These are phyloP conservation scores for Callipepla squamata DNA, from an alignment of 2,113 vertebrate species.

Conservation along the genomic window DNA sequence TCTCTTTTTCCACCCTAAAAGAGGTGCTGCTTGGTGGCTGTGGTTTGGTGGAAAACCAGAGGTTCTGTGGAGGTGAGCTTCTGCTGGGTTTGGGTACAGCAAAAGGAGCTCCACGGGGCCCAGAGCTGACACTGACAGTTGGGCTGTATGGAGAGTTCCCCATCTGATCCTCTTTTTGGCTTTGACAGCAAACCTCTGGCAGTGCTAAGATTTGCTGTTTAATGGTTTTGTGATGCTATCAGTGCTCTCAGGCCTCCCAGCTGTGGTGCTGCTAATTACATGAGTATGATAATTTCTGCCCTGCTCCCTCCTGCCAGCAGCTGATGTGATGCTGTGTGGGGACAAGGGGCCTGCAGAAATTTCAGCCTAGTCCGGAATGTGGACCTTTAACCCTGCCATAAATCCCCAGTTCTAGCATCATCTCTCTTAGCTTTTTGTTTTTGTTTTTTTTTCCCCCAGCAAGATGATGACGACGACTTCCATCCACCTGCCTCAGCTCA, in stretches of 20 bases:
- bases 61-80: background rate
- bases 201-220: background rate
- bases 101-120: background rate
- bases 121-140: background rate
- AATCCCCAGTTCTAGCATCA: background rate
- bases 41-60: background rate
- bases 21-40: fast-evolving
- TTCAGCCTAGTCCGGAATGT: background rate
- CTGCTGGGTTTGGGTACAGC: background rate
- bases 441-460: background rate
- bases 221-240: background rate
- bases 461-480: background rate
- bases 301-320: background rate
- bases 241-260: background rate
- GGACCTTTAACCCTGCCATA: background rate
- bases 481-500: conserved; percentile 27
- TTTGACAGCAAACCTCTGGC: background rate
- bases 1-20: background rate
- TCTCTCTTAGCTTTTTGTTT: no score
- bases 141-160: background rate
- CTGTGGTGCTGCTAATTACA: background rate
- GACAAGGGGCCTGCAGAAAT: background rate
- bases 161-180: background rate
- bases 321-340: fast-evolving
- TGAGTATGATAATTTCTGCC: background rate